These are phyloP conservation scores for Molorchus minor DNA, from an alignment of 2,888 invertebrate species.

Conservation along the genomic window DNA sequence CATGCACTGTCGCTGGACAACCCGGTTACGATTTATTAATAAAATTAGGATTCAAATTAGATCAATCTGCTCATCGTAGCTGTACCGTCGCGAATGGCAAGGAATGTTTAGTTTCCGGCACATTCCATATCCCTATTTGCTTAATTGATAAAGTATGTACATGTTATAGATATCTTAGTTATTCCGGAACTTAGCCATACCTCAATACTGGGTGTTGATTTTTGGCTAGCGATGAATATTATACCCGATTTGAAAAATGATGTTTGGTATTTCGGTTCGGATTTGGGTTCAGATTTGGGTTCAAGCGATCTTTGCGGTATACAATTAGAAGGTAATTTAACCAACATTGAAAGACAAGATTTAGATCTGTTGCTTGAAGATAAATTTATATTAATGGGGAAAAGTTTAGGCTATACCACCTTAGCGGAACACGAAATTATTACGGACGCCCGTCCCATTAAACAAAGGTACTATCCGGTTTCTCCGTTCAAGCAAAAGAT, in stretches of 20 bases:
- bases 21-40: slow-evolving; percentile 5
- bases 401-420: slow-evolving; percentile 2
- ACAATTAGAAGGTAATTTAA: not conserved
- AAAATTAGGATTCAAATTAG: slow-evolving; percentile 8
- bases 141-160: slow-evolving; percentile 24
- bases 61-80: not conserved
- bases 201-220: slow-evolving; percentile 32
- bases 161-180: slow-evolving; percentile 30
- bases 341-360: not conserved
- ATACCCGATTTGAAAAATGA: slow-evolving; percentile 29
- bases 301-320: not conserved
- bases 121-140: slow-evolving; percentile 23
- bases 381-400: not conserved
- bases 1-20: slow-evolving; percentile 14
- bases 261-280: slow-evolving; percentile 30
- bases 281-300: too few relatives aligned
- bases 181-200: slow-evolving; percentile 27
- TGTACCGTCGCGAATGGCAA: slow-evolving; percentile 34
- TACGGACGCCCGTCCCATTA: slow-evolving; percentile 1
- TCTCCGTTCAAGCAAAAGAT: slow-evolving; percentile 17
- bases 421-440: not conserved
- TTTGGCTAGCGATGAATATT: slow-evolving; percentile 33
- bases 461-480: slow-evolving; percentile 20
- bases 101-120: slow-evolving; percentile 25
- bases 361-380: not conserved